phyloP scores from a whole-genome alignment of 2,888 invertebrate species.

The Pyrocoelia pectoralis region DNA sequence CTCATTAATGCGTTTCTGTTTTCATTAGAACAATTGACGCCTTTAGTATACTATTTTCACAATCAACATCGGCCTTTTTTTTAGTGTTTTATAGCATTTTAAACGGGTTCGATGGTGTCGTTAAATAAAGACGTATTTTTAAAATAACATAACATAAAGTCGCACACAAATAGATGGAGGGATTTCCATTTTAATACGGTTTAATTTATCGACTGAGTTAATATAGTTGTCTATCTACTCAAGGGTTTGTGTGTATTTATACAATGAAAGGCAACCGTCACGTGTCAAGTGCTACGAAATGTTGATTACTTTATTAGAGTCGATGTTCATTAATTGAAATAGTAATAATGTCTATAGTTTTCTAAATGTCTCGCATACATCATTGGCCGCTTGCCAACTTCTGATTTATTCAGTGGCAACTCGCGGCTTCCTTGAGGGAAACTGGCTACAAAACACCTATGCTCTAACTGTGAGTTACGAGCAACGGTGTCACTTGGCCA shows the following conservation, averaged over 20 bases:
- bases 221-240: background rate
- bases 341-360: conserved; percentile 18
- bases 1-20: no score
- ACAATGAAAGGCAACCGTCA: background rate
- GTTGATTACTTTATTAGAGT: background rate
- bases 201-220: background rate
- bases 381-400: conserved; percentile 51
- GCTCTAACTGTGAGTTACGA: conserved; percentile 53
- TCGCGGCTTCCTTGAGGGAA: conserved; percentile 53
- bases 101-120: no score
- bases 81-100: no score
- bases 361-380: conserved; percentile 31
- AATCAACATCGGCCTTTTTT: no score
- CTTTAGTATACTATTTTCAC: no score
- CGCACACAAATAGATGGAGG: no score
- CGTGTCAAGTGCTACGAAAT: background rate
- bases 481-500: conserved; percentile 54
- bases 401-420: conserved; percentile 55
- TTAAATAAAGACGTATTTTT: no score
- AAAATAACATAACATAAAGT: no score
- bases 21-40: no score
- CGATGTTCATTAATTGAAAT: conserved; percentile 16
- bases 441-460: conserved; percentile 55
- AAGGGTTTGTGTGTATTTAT: background rate
- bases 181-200: conserved; percentile 1